phyloP scores from a whole-genome alignment of 1,140 invertebrate species.

The Drosophila repletoides region DNA sequence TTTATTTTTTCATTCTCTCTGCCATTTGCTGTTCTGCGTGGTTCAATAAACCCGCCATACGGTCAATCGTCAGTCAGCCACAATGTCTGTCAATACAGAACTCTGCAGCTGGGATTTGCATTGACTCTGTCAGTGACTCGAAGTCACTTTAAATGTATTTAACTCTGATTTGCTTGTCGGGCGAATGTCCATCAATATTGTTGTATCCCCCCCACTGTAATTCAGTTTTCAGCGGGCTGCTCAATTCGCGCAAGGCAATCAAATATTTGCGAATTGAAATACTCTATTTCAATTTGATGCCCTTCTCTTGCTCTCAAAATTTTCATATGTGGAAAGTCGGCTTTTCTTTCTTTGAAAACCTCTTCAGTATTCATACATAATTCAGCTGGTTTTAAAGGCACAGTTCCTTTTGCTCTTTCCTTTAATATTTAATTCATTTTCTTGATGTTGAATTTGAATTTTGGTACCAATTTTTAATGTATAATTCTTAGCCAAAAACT shows the following conservation, averaged over 20 bases:
- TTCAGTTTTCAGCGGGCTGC: neutral
- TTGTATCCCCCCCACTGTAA: constrained; percentile 9
- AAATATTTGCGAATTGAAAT: too few relatives aligned
- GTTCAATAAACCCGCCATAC: constrained; percentile 70
- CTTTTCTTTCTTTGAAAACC: too few relatives aligned
- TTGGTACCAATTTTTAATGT: neutral
- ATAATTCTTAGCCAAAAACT: too few relatives aligned
- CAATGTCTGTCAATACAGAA: constrained; percentile 13
- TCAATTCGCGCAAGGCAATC: neutral
- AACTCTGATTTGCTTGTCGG: constrained; percentile 70
- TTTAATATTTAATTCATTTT: too few relatives aligned
- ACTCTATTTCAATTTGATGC: too few relatives aligned
- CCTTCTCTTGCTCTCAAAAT: neutral
- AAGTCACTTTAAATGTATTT: constrained; percentile 64
- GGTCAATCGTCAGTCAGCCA: constrained; percentile 43
- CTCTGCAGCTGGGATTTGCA: constrained; percentile 14
- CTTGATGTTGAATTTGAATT: neutral
- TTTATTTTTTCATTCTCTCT: neutral
- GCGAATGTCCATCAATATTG: neutral
- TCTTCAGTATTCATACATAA: too few relatives aligned
- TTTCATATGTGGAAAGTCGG: too few relatives aligned
- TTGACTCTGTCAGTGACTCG: neutral
- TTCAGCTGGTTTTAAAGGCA: too few relatives aligned
- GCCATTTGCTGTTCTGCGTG: constrained; percentile 13
- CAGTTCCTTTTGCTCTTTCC: too few relatives aligned